Evolutionary conservation across 1,140 invertebrate species (phyloP), one percentile per base, ranked within the genome.

Genomic region (Nasonia giraulti): DNA sequence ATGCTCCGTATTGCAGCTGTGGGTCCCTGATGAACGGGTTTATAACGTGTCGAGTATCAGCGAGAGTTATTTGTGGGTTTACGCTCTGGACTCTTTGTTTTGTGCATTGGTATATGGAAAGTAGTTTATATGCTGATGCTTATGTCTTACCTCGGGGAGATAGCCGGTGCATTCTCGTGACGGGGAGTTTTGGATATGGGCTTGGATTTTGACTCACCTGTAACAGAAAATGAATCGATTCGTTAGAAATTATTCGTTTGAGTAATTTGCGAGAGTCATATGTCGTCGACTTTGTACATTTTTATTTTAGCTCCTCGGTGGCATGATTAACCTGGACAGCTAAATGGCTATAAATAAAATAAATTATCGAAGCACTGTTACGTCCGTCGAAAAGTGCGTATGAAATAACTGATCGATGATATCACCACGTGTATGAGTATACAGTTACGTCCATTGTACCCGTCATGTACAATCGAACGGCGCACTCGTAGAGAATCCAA

Each of bases 131-230:
- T 14, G 12, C 5, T 55, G 50, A 10, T 11, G 17, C 50, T 20
- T 55, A 80, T 68, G 5, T 85, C 90, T 91, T 88, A 91, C 91
- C 91, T 90, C 85, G 79, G 68, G n/a, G 86, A 83, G 69, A 4
- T 84, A 84, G 66, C 3, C 77, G 69, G 50, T 83, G 75, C 75
- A n/a, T 87, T 89, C 88, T 89, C 86, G 37, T 84, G 79, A n/a
- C 87, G 86, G 40, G 82, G 82, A 83, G 80, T 85, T 88, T 88
- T 89, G 80, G 87, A 86, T 80, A 89, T 66, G 69, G 88, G 86
- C 82, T 89, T 91, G 86, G 87, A 80, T 87, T 91, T 91, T 2
- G 85, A 92, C 91, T 92, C 91, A 92, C 92, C 91, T 92, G 90
- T 0, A 92, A 92, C 87, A 89, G 31, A 90, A 89, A 89, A 3